phyloP scores from a whole-genome alignment of 2,113 vertebrate genomes.

The Rhinopomastus cyanomelas region DNA sequence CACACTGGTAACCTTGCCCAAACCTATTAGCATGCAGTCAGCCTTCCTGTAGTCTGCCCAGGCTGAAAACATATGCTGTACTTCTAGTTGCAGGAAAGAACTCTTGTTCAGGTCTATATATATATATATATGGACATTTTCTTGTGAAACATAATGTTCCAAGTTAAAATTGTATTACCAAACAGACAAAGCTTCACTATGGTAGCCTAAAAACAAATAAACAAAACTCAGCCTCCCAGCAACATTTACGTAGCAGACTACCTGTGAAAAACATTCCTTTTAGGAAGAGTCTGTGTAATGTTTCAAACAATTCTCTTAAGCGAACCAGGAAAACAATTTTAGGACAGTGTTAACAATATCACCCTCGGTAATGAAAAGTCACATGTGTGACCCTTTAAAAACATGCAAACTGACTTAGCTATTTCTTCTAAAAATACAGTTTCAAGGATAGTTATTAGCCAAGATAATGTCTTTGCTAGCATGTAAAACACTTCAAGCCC shows the following conservation, averaged over 20 bases:
- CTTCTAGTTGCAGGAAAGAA: not conserved
- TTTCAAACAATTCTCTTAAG: not conserved
- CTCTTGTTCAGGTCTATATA: not conserved
- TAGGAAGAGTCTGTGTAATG: not conserved
- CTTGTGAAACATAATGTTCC: not conserved
- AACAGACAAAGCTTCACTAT: not conserved
- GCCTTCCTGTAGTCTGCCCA: not conserved
- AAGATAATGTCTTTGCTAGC: not conserved
- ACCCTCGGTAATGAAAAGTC: rapidly evolving
- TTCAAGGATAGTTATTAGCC: not conserved
- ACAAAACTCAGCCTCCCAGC: not conserved
- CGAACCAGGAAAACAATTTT: not conserved
- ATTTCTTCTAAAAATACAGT: not conserved
- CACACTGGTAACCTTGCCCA: not conserved
- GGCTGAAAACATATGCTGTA: not conserved
- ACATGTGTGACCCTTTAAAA: not conserved
- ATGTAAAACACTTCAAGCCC: not conserved
- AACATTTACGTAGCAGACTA: not conserved
- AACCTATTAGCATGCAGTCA: not conserved
- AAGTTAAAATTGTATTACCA: not conserved
- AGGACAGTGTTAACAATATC: not conserved
- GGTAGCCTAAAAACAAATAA: not conserved
- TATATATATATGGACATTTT: not conserved
- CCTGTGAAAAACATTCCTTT: not conserved
- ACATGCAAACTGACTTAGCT: not conserved